Evolutionary conservation across 2,113 vertebrate species (phyloP).

Genomic region (Casuarius casuarius): DNA sequence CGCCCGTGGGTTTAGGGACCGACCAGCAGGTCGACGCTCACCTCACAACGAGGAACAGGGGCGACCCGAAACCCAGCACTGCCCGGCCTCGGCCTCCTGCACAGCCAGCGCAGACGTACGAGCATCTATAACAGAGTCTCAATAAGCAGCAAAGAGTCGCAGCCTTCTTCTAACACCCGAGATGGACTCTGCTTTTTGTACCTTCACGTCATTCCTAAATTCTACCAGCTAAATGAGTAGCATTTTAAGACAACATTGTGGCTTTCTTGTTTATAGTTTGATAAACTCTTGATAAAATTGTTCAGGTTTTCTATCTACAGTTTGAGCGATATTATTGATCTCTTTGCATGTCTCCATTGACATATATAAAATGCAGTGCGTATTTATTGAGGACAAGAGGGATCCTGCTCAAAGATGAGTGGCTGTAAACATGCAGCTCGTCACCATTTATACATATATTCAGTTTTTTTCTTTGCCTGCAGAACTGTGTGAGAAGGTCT

Average conservation of each 20-base stretch:
- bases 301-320: background rate
- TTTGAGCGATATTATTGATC: background rate
- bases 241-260: background rate
- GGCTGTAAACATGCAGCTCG: background rate
- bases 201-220: background rate
- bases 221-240: background rate
- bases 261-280: background rate
- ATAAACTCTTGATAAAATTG: background rate
- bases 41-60: background rate
- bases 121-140: background rate
- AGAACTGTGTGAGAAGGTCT: background rate
- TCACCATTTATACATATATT: background rate
- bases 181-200: background rate
- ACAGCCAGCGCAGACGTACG: no score
- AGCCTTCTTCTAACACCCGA: background rate
- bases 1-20: accelerated
- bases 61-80: background rate
- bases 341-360: background rate
- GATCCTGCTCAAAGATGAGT: background rate
- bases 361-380: background rate
- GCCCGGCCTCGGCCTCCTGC: background rate
- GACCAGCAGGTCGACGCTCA: background rate
- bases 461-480: background rate
- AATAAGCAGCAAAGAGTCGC: background rate
- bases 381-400: constrained; percentile 8